Percentiles rank a stretch among this genome's conserved stretches.
Conservation (phyloP, 2,888 invertebrate genomes). For the Plebejus argus region DNA sequence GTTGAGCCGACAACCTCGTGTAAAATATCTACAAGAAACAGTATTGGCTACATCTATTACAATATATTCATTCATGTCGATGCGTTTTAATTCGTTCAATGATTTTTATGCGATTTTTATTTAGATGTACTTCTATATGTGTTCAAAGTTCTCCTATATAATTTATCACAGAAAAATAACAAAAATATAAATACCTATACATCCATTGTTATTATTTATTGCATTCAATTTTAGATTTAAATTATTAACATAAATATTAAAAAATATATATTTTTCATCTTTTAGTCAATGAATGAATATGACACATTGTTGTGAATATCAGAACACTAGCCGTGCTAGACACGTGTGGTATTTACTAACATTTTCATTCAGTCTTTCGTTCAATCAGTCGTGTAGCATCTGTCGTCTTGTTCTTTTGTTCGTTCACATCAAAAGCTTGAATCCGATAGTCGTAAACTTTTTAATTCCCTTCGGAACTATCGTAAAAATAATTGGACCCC, state of each 20-base stretch:
- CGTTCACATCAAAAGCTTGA: slow-evolving; percentile 43
- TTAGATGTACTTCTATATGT: slow-evolving; percentile 57
- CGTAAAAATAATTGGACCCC: slow-evolving; percentile 81
- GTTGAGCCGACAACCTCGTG: too few species aligned
- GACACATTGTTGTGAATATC: not conserved
- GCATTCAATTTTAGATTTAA: too few species aligned
- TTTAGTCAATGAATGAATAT: not conserved
- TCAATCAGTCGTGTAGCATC: slow-evolving; percentile 56
- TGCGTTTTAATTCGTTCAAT: slow-evolving; percentile 67
- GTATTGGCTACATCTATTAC: slow-evolving; percentile 54
- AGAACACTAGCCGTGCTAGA: not conserved
- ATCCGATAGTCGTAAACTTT: slow-evolving; percentile 66
- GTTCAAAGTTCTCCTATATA: slow-evolving; percentile 48
- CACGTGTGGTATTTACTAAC: slow-evolving; percentile 25
- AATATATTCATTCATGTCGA: slow-evolving; percentile 61
- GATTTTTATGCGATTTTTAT: slow-evolving; percentile 60
- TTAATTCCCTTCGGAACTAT: slow-evolving; percentile 75
- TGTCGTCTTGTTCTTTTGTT: slow-evolving; percentile 60
- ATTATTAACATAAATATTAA: too few species aligned
- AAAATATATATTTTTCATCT: too few species aligned
- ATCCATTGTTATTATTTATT: too few species aligned
- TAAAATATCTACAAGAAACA: slow-evolving; percentile 53
- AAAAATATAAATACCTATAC: not conserved
- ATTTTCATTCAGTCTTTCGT: slow-evolving; percentile 7
- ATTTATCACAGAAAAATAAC: too few species aligned